These are phyloP conservation scores for Aphidoletes aphidimyza DNA, from an alignment of 2,888 invertebrate species.

Conservation along the genomic window DNA sequence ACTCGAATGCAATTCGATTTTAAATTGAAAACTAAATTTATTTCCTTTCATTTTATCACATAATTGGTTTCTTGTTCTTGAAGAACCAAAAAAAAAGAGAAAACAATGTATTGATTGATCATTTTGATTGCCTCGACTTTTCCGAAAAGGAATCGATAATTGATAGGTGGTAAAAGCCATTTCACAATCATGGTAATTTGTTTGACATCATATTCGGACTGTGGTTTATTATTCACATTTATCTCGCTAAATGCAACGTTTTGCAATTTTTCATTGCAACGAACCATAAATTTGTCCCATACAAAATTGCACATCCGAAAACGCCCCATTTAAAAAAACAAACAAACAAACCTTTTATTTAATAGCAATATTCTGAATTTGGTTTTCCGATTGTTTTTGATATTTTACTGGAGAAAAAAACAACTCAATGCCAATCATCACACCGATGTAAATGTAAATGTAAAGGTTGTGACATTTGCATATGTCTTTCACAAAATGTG, in stretches of 20 bases:
- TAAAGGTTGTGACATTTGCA: conserved; percentile 50
- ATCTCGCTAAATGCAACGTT: no score
- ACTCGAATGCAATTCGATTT: not conserved
- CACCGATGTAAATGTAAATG: not conserved
- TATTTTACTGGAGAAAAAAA: not conserved
- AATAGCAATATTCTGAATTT: conserved; percentile 45
- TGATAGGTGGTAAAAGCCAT: not conserved
- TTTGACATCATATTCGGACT: no score
- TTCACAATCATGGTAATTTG: not conserved
- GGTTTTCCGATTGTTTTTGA: conserved; percentile 27
- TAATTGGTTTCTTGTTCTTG: no score
- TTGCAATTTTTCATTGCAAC: not conserved
- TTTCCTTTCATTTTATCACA: not conserved
- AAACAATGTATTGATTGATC: no score
- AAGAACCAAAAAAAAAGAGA: no score
- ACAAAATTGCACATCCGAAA: not conserved
- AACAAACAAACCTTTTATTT: no score
- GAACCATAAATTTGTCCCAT: not conserved
- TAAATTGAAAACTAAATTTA: not conserved
- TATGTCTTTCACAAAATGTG: no score
- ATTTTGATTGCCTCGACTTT: no score
- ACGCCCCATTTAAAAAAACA: not conserved
- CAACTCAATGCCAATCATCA: conserved; percentile 32
- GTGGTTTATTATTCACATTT: not conserved
- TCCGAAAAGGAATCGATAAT: not conserved